These are phyloP conservation scores for Gallinago paraguaiae DNA, from an alignment of 2,113 vertebrate species.

Conservation along the genomic window DNA sequence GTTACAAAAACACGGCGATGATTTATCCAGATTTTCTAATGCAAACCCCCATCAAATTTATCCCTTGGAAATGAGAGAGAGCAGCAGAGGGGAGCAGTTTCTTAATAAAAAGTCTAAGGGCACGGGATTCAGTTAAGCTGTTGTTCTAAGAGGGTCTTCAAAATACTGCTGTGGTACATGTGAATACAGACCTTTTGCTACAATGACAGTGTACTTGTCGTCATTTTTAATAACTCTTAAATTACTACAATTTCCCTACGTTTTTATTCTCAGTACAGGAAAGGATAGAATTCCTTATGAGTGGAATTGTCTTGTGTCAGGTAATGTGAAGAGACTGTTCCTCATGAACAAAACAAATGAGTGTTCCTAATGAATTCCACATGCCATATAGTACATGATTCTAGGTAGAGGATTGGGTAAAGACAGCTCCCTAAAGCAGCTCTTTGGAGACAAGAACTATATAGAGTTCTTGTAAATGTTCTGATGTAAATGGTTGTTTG, in stretches of 20 bases:
- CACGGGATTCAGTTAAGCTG: background rate
- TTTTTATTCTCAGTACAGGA: background rate
- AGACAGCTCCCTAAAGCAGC: background rate
- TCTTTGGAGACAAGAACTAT: background rate
- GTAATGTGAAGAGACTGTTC: background rate
- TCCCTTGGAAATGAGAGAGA: background rate
- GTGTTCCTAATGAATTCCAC: background rate
- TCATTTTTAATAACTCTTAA: background rate
- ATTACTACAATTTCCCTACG: background rate
- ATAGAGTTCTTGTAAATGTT: background rate
- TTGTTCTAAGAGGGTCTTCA: background rate
- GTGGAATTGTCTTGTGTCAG: background rate
- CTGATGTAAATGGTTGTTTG: background rate
- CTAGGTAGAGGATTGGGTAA: background rate
- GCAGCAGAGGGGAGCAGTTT: background rate
- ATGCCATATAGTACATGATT: background rate
- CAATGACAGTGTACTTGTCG: background rate
- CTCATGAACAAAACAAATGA: background rate
- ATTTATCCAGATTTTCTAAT: background rate
- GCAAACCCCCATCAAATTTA: background rate
- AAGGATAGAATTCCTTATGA: background rate
- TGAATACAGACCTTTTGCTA: background rate
- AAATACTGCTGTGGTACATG: background rate
- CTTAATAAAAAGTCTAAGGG: background rate
- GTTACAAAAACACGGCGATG: fast-evolving